phyloP scores from a whole-genome alignment of 2,888 invertebrate genomes.

The Phortica magna region DNA sequence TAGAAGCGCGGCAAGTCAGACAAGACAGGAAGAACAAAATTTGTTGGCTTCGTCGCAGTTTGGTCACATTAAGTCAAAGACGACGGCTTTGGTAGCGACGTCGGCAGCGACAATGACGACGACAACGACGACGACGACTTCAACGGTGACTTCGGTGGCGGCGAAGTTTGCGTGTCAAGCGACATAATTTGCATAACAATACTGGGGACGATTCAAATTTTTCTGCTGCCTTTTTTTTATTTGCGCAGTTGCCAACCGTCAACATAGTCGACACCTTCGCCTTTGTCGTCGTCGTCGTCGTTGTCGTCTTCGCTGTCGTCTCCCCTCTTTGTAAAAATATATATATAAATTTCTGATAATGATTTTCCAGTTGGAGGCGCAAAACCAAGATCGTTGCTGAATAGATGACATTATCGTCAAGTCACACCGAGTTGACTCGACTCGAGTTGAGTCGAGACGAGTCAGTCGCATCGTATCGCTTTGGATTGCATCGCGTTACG shows the following conservation, averaged over 20 bases:
- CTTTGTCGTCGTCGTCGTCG: conserved; percentile 37
- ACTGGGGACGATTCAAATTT: conserved; percentile 71
- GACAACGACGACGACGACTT: conserved; percentile 48
- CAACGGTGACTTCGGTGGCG: conserved; percentile 32
- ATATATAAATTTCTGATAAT: background rate
- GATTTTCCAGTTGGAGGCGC: conserved; percentile 31
- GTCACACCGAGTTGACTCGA: conserved; percentile 39
- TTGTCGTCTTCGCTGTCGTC: conserved; percentile 44
- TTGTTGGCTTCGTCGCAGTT: background rate
- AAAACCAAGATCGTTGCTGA: conserved; percentile 11
- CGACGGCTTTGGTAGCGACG: conserved; percentile 23
- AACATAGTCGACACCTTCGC: conserved; percentile 38
- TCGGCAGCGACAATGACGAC: conserved; percentile 41
- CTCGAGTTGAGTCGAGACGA: conserved; percentile 30
- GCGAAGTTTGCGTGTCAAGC: conserved; percentile 75
- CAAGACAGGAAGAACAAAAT: no score
- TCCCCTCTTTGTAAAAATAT: no score
- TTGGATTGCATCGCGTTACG: conserved; percentile 56
- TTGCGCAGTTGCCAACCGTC: conserved; percentile 36
- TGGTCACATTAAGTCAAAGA: background rate
- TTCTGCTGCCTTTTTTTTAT: conserved; percentile 54
- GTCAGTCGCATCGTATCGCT: conserved; percentile 31
- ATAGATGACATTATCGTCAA: conserved; percentile 61
- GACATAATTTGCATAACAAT: conserved; percentile 78
- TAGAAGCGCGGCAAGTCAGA: no score